Conservation (phyloP, 2,113 vertebrate genomes). For the Maccullochella peelii region DNA sequence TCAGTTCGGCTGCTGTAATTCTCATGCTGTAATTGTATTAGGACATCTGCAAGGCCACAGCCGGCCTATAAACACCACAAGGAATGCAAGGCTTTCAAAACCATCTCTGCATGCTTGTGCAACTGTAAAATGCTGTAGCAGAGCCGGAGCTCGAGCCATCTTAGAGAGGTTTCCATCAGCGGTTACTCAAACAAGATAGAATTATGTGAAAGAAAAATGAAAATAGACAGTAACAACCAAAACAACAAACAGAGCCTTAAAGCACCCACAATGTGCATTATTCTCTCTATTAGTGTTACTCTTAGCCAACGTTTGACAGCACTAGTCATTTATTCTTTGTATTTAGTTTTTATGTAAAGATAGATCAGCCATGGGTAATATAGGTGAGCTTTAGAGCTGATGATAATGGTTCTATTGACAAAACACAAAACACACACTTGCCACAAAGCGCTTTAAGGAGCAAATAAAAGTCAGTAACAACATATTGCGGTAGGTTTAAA, state of each 20-base stretch:
- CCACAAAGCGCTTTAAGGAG: neutral
- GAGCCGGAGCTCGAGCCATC: neutral
- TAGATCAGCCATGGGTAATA: neutral
- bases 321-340: neutral
- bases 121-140: slow-evolving; percentile 25
- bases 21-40: slow-evolving; percentile 69
- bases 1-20: slow-evolving; percentile 41
- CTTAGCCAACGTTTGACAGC: neutral
- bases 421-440: slow-evolving; percentile 20
- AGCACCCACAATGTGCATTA: neutral
- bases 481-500: slow-evolving; percentile 21
- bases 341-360: neutral
- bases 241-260: slow-evolving; percentile 1
- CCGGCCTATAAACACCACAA: slow-evolving; percentile 58
- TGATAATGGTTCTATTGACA: slow-evolving; percentile 15
- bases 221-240: neutral
- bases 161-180: slow-evolving; percentile 16
- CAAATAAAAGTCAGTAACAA: slow-evolving; percentile 26
- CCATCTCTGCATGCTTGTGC: slow-evolving; percentile 14
- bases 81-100: slow-evolving; percentile 45
- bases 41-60: slow-evolving; percentile 58
- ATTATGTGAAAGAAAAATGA: slow-evolving; percentile 14
- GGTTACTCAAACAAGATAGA: slow-evolving; percentile 18
- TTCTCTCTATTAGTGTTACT: neutral
- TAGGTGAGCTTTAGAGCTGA: neutral